A percentile compares a stretch with the other conserved stretches of the same genome.
These are phyloP conservation scores for Xylota sylvarum DNA, from an alignment of 2,888 invertebrate genomes.

Conservation along the genomic window DNA sequence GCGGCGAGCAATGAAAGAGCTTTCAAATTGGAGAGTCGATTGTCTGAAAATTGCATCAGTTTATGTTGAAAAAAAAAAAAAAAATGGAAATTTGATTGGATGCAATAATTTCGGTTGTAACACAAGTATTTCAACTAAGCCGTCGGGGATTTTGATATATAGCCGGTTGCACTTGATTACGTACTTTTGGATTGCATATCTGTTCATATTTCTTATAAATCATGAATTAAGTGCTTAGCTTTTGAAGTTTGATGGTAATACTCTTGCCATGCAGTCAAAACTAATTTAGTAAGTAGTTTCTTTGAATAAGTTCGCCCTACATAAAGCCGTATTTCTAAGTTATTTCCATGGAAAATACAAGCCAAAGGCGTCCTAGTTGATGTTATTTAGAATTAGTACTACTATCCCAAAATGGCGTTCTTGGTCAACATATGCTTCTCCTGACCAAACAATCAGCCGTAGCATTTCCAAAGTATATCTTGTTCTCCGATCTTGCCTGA, in stretches of 20 bases:
- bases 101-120: constrained; percentile 22
- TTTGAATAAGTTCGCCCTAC: too few species aligned
- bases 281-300: too few species aligned
- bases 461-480: too few species aligned
- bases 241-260: not conserved
- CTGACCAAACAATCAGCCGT: too few species aligned
- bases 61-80: constrained; percentile 11
- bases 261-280: too few species aligned
- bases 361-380: too few species aligned
- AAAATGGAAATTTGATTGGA: constrained; percentile 15
- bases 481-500: too few species aligned
- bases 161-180: not conserved
- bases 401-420: too few species aligned
- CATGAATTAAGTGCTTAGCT: not conserved
- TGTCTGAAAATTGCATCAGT: constrained; percentile 16
- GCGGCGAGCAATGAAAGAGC: not conserved
- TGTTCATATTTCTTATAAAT: not conserved
- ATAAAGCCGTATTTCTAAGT: too few species aligned
- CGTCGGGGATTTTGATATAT: not conserved
- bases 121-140: constrained; percentile 26
- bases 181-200: not conserved
- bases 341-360: too few species aligned
- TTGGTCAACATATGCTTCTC: too few species aligned
- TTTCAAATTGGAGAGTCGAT: constrained; percentile 1
- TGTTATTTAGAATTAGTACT: too few species aligned